Percentiles rank a stretch among this genome's conserved stretches.
Evolutionary conservation across 2,888 invertebrate species (phyloP).

Genomic region (Chaetoderma sp.): DNA sequence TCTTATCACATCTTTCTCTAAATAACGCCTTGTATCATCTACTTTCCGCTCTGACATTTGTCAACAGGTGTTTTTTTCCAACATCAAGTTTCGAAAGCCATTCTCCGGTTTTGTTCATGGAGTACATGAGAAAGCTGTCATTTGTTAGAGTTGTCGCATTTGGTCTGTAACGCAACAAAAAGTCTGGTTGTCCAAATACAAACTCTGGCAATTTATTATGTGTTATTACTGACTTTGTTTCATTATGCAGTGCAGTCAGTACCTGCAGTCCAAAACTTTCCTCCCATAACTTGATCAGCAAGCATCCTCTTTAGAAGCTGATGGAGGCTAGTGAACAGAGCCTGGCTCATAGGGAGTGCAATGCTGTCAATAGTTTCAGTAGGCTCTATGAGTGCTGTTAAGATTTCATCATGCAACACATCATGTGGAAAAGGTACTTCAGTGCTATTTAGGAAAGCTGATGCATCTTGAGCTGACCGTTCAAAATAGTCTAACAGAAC

Average conservation of each 20-base stretch:
- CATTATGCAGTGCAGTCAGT: not conserved
- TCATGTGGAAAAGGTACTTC: not conserved
- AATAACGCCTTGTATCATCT: not conserved
- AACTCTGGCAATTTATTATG: not conserved
- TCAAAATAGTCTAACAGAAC: not conserved
- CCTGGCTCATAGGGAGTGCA: not conserved
- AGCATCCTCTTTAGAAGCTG: not conserved
- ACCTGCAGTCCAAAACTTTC: not conserved
- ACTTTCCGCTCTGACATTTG: not conserved
- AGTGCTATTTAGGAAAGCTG: not conserved
- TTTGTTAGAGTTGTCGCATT: conserved; percentile 19
- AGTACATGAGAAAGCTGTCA: conserved; percentile 13
- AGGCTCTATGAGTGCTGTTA: not conserved
- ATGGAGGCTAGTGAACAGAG: not conserved
- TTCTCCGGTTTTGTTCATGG: conserved; percentile 11
- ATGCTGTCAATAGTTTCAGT: not conserved
- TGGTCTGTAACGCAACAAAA: conserved; percentile 4
- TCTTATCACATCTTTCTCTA: not conserved
- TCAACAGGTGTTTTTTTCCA: not conserved
- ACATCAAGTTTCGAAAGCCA: not conserved
- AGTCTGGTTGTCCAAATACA: not conserved
- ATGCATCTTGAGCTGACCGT: not conserved
- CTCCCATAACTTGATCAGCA: not conserved
- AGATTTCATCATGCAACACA: not conserved
- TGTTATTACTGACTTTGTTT: not conserved